phyloP scores from a whole-genome alignment of 2,888 invertebrate species.

The Temnothorax unifasciatus region DNA sequence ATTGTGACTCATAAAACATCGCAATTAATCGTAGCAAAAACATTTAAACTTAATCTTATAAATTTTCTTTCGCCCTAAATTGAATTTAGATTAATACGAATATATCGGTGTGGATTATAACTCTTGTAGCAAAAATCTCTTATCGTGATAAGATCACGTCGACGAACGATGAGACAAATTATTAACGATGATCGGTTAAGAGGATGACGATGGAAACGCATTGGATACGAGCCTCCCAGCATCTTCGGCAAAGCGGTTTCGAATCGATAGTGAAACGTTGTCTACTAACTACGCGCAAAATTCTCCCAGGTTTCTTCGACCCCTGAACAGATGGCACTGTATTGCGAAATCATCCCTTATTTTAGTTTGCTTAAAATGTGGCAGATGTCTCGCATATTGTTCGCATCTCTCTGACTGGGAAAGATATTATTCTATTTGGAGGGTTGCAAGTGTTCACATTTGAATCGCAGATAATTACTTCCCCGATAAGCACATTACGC shows the following conservation, averaged over 20 bases:
- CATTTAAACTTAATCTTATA: not conserved
- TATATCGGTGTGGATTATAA: not conserved
- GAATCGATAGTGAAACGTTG: constrained; percentile 74
- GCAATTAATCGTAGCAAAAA: not conserved
- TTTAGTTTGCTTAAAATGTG: constrained; percentile 64
- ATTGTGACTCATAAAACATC: not conserved
- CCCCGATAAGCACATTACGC: constrained; percentile 10
- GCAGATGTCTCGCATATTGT: constrained; percentile 66
- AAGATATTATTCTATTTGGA: constrained; percentile 26
- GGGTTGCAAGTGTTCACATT: constrained; percentile 1
- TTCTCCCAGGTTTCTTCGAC: constrained; percentile 52
- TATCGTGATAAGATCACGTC: constrained; percentile 45
- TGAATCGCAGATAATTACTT: not conserved
- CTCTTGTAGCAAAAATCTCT: not conserved
- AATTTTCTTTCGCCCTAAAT: not conserved
- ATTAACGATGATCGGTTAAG: constrained; percentile 82
- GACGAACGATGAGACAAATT: constrained; percentile 5
- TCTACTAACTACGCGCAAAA: constrained; percentile 48
- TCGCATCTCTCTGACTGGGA: not conserved
- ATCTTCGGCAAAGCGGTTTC: constrained; percentile 56
- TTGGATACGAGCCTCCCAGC: constrained; percentile 41
- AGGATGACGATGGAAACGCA: constrained; percentile 75
- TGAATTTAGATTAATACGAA: not conserved
- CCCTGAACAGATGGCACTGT: constrained; percentile 73
- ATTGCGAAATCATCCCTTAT: constrained; percentile 68